Conservation (phyloP, 2,888 invertebrate species). For the Platycheirus albimanus region DNA sequence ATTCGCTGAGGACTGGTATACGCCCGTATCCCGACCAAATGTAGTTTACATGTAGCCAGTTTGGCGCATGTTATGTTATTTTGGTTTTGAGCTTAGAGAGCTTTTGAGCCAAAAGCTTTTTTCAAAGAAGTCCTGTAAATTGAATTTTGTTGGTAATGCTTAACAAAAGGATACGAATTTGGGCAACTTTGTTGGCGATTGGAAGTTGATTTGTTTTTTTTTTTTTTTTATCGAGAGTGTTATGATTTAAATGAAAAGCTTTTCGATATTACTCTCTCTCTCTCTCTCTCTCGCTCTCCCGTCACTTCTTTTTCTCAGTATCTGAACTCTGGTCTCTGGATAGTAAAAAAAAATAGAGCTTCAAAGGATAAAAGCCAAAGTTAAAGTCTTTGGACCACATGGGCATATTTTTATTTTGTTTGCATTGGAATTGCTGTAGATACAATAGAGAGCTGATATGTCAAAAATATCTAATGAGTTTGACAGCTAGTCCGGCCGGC, state of each 20-base stretch:
- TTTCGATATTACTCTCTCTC: slow-evolving; percentile 11
- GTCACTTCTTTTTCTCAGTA: too few relatives aligned
- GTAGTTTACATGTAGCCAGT: slow-evolving; percentile 61
- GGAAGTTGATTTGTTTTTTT: slow-evolving; percentile 3
- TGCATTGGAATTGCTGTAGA: slow-evolving; percentile 19
- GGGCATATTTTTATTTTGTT: slow-evolving; percentile 2
- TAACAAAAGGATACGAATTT: slow-evolving; percentile 15
- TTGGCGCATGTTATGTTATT: slow-evolving; percentile 68
- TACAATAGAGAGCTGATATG: slow-evolving; percentile 47
- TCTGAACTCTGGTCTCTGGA: too few relatives aligned
- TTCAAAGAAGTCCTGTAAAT: slow-evolving; percentile 40
- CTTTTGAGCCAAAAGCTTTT: slow-evolving; percentile 45
- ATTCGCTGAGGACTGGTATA: slow-evolving; percentile 74
- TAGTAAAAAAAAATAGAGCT: not conserved
- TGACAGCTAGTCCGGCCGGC: slow-evolving; percentile 27
- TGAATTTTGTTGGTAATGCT: slow-evolving; percentile 14
- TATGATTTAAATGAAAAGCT: not conserved
- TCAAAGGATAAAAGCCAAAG: not conserved
- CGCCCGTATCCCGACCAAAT: slow-evolving; percentile 70
- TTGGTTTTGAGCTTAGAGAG: slow-evolving; percentile 14
- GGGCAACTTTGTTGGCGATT: slow-evolving; percentile 22
- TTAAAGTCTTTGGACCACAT: slow-evolving; percentile 21
- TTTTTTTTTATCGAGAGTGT: slow-evolving; percentile 3
- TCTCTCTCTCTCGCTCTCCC: too few relatives aligned
- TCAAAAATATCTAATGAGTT: slow-evolving; percentile 57